Evolutionary conservation across 1,140 invertebrate species (phyloP).

Genomic region (Zaprionus kolodkinae): DNA sequence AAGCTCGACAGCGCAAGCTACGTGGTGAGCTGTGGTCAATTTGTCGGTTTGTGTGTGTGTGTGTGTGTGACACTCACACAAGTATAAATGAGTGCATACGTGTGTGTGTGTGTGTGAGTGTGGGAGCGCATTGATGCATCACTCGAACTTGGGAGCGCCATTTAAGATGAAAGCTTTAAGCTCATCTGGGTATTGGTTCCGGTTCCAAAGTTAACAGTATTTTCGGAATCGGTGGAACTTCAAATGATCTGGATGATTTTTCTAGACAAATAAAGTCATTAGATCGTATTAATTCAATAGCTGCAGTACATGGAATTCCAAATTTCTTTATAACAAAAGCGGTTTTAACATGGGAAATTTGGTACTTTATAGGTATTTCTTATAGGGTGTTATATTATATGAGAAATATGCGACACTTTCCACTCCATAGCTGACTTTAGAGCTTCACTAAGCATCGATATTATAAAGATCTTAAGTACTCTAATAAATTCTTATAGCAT

Average conservation of each 20-base stretch:
- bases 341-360: background rate
- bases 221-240: background rate
- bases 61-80: background rate
- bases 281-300: background rate
- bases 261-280: background rate
- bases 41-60: background rate
- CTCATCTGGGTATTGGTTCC: constrained; percentile 1
- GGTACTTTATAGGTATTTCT: background rate
- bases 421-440: background rate
- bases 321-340: background rate
- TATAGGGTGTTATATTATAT: background rate
- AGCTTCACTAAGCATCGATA: background rate
- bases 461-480: background rate
- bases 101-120: background rate
- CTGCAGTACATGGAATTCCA: background rate
- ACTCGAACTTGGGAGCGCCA: constrained; percentile 4
- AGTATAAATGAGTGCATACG: background rate
- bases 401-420: background rate
- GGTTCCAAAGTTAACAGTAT: constrained; percentile 11
- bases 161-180: constrained; percentile 31
- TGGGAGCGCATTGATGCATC: background rate
- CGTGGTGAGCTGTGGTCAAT: constrained; percentile 1
- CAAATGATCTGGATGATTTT: background rate
- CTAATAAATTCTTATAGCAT: background rate
- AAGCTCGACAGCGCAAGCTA: constrained; percentile 8